Evolutionary conservation across 2,888 invertebrate species (phyloP), one percentile per base, ranked within the genome.

Genomic region (Argyresthia goedartella): DNA sequence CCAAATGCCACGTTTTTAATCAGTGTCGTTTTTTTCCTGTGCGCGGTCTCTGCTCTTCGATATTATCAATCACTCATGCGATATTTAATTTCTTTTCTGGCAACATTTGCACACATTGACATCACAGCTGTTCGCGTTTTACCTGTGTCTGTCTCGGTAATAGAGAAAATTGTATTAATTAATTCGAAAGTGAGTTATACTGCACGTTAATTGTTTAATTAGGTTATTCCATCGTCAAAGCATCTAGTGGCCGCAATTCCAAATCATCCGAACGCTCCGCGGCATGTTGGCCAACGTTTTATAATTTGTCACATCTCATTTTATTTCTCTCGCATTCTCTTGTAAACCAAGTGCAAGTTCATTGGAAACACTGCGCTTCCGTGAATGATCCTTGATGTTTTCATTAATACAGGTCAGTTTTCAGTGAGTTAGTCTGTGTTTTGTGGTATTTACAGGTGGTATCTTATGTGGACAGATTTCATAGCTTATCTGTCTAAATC

Each of bases 391-490:
- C 7, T 13, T 42, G 25, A 42, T 16, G 25, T 11, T 25, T 15
- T 8, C n/a, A 10, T 50, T 33, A 35, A 9, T 11, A 33, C 42
- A 42, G 16, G n/a, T 51, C 11, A 11, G 35, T 51, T 43, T 39
- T 10, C 16, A 25, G 15, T 42, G 16, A 10, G 25, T 25, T 25
- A 25, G 25, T 25, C 3, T 13, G 25, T 50, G 44, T 54, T 58
- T 52, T 57, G 59, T 52, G 53, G 57, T 58, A 58, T 59, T 80
- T 84, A 48, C 76, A 86, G 84, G 76, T 76, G 69, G 67, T 74
- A 73, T 82, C 80, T 71, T 86, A 87, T 87, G 87, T 79, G 76
- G 82, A 82, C 76, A 71, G 67, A 66, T 73, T 80, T 76, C 66
- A 66, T 73, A 65, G 62, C 65, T 65, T 67, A 69, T 69, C 74